These are phyloP conservation scores for Mobula hypostoma DNA, from an alignment of 2,113 vertebrate species.

Conservation along the genomic window DNA sequence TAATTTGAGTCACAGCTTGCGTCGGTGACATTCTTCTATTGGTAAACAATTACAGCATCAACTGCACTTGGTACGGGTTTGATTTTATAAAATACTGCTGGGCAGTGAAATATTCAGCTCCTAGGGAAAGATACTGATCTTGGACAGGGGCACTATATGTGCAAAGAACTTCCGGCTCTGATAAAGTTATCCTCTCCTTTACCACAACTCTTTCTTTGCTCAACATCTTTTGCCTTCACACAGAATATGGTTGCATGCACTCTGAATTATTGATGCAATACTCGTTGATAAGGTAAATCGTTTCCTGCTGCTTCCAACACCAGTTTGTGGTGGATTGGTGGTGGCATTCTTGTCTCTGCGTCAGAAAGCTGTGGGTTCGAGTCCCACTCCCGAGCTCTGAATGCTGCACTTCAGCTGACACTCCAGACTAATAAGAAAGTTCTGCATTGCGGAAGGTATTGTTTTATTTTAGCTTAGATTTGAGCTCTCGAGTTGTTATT, in stretches of 20 bases:
- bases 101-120: neutral
- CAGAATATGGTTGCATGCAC: neutral
- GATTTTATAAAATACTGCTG: neutral
- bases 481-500: neutral
- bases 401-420: neutral
- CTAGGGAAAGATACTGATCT: neutral
- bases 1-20: neutral
- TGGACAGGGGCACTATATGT: neutral
- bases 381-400: neutral
- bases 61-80: neutral
- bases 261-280: neutral
- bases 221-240: neutral
- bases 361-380: neutral
- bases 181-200: neutral
- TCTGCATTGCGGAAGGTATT: neutral
- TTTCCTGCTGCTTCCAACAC: neutral
- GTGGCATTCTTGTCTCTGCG: neutral
- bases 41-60: neutral
- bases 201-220: no score
- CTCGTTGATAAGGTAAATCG: neutral
- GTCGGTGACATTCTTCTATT: neutral
- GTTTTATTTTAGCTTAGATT: neutral
- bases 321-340: neutral
- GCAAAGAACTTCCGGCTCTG: neutral
- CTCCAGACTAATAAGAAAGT: neutral